Base-by-base conservation (phyloP, 2,113 vertebrate genomes). In the Mixornis gularis region DNA sequence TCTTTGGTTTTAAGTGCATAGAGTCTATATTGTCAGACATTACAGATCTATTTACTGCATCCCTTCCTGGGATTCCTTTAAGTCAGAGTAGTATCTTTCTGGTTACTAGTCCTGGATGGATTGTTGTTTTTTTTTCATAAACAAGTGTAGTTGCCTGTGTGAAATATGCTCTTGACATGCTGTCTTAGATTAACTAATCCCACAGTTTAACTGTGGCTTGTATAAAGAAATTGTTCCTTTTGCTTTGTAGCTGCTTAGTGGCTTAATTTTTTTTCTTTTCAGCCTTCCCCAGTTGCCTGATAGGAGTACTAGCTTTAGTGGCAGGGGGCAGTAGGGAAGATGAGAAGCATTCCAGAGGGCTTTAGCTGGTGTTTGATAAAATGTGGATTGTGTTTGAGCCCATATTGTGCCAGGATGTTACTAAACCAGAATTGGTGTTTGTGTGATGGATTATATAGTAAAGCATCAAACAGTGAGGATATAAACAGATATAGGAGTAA, bases 121-220 rank as follows among this genome's bases (percentile, higher is more conserved):
- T 30, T 29, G 44, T 13, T 25, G 48, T 10, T 44, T 44, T 58
- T 38, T 32, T 24, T 34, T 18, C 13, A 43, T 40, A 20, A 68
- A 21, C 51, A 59, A 0, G 4, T 18, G 6, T 64, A 51, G 8
- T 70, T 1, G 1, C 34, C 36, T 66, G 0, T 34, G 26, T 43
- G 51, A 69, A 52, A 64, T 49, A 17, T 62, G 44, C 24, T 52
- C 17, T 64, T 79, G 53, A 36, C 0, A 1, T 71, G 36, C 24
- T 56, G 14, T 46, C 8, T 83, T 85, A 68, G 53, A 68, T 48
- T 26, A 59, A 49, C 34, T 70, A 49, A 32, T 87, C 43, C 21
- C 27, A 30, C 18, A 38, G 9, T 74, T 83, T 70, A 43, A 29
- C 38, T 44, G n/a, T 70, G 18, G 24, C 5, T 78, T 80, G 14